phyloP scores from a whole-genome alignment of 2,888 invertebrate species.

The Apotomis betuletana region DNA sequence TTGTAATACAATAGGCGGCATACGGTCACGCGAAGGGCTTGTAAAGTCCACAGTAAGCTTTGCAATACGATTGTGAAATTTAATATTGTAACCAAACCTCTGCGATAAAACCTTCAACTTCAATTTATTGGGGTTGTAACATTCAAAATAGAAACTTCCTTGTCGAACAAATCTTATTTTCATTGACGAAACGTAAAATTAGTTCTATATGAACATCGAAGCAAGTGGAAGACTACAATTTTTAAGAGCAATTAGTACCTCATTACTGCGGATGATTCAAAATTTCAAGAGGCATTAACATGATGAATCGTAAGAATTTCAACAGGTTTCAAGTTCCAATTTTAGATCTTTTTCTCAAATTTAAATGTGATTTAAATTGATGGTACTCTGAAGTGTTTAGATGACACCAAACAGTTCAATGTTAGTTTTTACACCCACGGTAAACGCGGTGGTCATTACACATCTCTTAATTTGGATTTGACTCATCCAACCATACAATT shows the following conservation, averaged over 20 bases:
- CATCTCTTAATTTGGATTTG: slow-evolving; percentile 38
- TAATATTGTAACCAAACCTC: slow-evolving; percentile 20
- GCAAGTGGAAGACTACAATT: background rate
- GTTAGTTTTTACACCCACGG: slow-evolving; percentile 69
- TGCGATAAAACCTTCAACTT: slow-evolving; percentile 20
- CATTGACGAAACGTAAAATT: background rate
- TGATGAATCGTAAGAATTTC: background rate
- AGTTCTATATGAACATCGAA: background rate
- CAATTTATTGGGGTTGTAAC: background rate
- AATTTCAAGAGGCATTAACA: slow-evolving; percentile 3
- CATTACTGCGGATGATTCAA: background rate
- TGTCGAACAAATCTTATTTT: background rate
- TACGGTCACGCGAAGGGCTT: slow-evolving; percentile 64
- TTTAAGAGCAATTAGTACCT: background rate
- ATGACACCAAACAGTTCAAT: slow-evolving; percentile 47
- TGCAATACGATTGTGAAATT: slow-evolving; percentile 31
- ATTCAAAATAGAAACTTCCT: background rate
- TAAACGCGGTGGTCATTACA: slow-evolving; percentile 32
- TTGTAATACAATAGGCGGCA: slow-evolving; percentile 55
- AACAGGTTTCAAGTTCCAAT: slow-evolving; percentile 7
- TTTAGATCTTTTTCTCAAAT: slow-evolving; percentile 7
- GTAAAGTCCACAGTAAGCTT: slow-evolving; percentile 43
- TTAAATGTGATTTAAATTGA: background rate
- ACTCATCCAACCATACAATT: slow-evolving; percentile 36
- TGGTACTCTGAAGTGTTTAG: slow-evolving; percentile 27